Conservation (phyloP, 2,888 invertebrate genomes). For the Nephrotoma flavescens region DNA sequence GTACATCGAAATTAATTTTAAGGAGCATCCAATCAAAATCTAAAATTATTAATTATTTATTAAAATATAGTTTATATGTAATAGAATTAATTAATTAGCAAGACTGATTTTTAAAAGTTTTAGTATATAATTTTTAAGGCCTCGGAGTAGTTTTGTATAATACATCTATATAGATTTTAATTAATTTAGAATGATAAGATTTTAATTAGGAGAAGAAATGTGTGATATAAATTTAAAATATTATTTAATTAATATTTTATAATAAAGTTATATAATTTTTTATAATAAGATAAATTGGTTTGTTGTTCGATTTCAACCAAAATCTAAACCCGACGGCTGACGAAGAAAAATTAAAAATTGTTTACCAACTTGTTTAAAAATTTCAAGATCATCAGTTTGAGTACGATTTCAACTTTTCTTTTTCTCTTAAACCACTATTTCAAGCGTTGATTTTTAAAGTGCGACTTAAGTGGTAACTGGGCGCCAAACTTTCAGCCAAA, state of each 20-base stretch:
- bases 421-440: too few species aligned
- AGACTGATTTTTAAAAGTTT: background rate
- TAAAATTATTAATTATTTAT: background rate
- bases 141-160: background rate
- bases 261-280: background rate
- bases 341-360: background rate
- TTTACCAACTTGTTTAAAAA: background rate
- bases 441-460: too few species aligned
- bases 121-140: background rate
- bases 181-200: background rate
- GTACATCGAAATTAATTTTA: background rate
- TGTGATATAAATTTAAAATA: background rate
- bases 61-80: background rate
- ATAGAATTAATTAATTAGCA: background rate
- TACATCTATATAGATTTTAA: background rate
- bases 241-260: background rate
- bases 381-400: background rate
- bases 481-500: too few species aligned
- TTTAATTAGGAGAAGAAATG: background rate
- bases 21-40: background rate
- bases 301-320: background rate
- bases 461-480: too few species aligned
- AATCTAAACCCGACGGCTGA: background rate
- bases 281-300: background rate
- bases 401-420: too few species aligned